Evolutionary conservation across 23 tunicate genomes (phyloP).

Genomic region (Phallusia fumigata): DNA sequence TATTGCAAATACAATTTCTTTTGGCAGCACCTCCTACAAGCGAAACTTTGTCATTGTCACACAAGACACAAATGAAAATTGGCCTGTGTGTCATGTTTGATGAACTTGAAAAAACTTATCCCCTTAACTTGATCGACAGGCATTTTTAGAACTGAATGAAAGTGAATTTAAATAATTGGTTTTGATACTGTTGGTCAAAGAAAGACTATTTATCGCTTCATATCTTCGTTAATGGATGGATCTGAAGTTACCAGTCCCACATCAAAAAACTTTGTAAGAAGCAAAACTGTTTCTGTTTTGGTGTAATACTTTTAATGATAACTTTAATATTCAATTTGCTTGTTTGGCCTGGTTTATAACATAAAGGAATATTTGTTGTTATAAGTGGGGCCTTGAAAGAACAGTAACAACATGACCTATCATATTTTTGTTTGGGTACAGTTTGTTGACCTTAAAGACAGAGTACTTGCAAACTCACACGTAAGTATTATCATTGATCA

Average conservation of each 20-base stretch:
- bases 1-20: neutral
- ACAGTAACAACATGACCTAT: too few relatives aligned
- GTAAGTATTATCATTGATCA: neutral
- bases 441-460: conserved; percentile 12
- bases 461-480: conserved; percentile 3
- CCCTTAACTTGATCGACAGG: conserved; percentile 10
- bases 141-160: conserved; percentile 20
- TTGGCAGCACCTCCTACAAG: conserved; percentile 12
- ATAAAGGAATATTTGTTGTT: neutral
- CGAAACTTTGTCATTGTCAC: conserved; percentile 20
- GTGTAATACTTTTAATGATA: neutral
- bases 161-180: conserved; percentile 26
- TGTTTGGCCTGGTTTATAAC: neutral
- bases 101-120: neutral
- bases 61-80: conserved; percentile 12
- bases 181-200: conserved; percentile 24
- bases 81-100: conserved; percentile 10
- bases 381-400: neutral
- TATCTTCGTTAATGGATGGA: neutral
- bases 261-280: conserved; percentile 6
- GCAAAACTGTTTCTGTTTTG: neutral
- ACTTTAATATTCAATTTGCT: neutral
- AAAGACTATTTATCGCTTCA: conserved; percentile 2
- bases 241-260: neutral
- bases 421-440: neutral